These are phyloP conservation scores for Schizopygopsis pylzovi DNA, from an alignment of 2,797 vertebrate genomes.

Conservation along the genomic window DNA sequence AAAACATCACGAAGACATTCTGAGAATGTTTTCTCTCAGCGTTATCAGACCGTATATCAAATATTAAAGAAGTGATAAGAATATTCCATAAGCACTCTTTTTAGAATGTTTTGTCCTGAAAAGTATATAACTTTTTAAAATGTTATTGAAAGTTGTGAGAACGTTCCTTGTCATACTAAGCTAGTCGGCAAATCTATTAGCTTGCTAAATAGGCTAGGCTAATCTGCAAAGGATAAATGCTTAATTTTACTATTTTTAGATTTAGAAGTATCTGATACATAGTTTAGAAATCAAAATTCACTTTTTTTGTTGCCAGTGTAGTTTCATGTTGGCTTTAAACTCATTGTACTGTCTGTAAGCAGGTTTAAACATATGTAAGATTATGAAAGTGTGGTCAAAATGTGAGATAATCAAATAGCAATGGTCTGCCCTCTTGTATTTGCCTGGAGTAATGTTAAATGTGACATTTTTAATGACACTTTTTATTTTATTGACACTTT, in stretches of 20 bases:
- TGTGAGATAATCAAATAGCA: conserved; percentile 18
- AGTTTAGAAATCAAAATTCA: neutral
- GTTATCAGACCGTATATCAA: neutral
- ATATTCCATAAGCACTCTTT: neutral
- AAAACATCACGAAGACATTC: neutral
- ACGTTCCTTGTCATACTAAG: neutral
- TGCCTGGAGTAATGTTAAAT: neutral
- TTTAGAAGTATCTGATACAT: neutral
- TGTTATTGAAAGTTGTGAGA: neutral
- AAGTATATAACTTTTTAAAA: neutral
- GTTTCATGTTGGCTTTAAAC: conserved; percentile 2
- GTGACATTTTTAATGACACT: neutral
- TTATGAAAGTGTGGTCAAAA: conserved; percentile 13
- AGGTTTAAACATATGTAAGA: conserved; percentile 6
- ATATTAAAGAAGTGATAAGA: neutral
- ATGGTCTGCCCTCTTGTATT: conserved; percentile 47
- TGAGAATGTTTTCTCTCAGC: neutral
- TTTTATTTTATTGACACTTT: neutral
- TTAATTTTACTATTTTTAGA: neutral
- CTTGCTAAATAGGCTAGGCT: neutral
- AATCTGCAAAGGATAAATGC: neutral
- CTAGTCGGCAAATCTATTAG: neutral
- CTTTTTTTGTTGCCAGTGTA: neutral
- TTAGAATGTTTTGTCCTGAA: neutral
- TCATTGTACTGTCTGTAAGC: neutral